These are phyloP conservation scores for Aythya fuligula DNA, from an alignment of 2,797 vertebrate genomes.

Conservation along the genomic window DNA sequence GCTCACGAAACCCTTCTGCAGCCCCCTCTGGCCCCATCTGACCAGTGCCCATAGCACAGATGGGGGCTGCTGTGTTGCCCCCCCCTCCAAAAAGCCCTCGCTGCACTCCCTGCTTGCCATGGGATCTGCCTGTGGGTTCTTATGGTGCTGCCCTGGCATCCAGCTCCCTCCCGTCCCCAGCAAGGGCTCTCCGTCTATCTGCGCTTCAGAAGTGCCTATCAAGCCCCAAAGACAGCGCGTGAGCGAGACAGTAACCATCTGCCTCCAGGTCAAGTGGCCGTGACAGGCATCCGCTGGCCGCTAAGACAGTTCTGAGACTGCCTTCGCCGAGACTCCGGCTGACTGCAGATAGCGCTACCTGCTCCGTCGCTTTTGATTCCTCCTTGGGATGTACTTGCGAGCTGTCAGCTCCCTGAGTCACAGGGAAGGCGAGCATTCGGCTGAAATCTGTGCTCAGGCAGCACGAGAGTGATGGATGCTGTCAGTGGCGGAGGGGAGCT, in stretches of 20 bases:
- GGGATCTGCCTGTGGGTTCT: neutral
- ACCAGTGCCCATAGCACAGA: accelerated
- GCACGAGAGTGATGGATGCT: neutral
- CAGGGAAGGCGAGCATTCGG: accelerated
- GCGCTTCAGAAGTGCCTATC: neutral
- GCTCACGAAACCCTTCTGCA: neutral
- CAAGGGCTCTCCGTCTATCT: accelerated
- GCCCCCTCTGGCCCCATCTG: neutral
- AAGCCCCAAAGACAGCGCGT: neutral
- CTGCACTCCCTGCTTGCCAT: neutral
- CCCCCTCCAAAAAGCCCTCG: accelerated
- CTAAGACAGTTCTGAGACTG: neutral
- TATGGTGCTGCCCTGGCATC: accelerated
- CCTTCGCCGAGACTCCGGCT: neutral
- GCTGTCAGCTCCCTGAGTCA: conserved; percentile 13
- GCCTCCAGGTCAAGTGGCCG: conserved; percentile 43
- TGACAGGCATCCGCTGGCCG: conserved; percentile 32
- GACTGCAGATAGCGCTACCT: conserved; percentile 3
- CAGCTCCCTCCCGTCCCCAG: neutral
- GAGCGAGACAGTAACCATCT: conserved; percentile 39
- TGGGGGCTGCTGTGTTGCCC: neutral
- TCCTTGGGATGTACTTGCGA: conserved; percentile 53
- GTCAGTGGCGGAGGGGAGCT: neutral
- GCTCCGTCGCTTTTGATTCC: conserved; percentile 1
- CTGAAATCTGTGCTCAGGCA: neutral